Evolutionary conservation across 2,113 vertebrate species (phyloP).

Genomic region (Hiodon tergisus): DNA sequence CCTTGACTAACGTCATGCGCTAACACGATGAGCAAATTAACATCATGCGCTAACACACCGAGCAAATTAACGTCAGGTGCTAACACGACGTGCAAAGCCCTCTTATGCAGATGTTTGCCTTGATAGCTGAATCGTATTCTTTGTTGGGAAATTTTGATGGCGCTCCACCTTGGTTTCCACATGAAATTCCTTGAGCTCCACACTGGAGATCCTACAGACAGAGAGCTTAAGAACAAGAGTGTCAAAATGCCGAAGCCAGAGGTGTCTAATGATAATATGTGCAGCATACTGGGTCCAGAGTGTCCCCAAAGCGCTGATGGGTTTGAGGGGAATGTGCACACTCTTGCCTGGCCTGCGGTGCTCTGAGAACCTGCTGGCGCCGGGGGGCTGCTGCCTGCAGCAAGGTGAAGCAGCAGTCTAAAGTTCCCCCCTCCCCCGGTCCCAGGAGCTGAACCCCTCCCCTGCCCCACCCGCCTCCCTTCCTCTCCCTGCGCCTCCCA

Average conservation of each 20-base stretch:
- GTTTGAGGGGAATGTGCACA: slow-evolving; percentile 31
- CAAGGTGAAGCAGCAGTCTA: slow-evolving; percentile 59
- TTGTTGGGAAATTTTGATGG: background rate
- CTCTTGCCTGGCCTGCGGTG: slow-evolving; percentile 48
- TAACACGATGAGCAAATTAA: no score
- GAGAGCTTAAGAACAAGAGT: slow-evolving; percentile 14
- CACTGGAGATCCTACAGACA: slow-evolving; percentile 40
- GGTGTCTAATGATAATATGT: slow-evolving; percentile 63
- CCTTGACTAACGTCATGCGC: no score
- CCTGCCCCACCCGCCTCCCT: slow-evolving; percentile 41
- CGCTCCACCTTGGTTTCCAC: background rate
- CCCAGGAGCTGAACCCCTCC: slow-evolving; percentile 44
- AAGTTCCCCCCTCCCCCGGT: slow-evolving; percentile 9
- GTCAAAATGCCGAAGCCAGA: slow-evolving; percentile 48
- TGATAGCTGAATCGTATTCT: background rate
- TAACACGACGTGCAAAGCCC: no score
- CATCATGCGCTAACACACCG: no score
- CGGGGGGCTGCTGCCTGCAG: slow-evolving; percentile 58
- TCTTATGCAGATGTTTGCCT: no score
- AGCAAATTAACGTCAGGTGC: no score
- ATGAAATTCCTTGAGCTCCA: background rate
- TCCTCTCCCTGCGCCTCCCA: slow-evolving; percentile 48
- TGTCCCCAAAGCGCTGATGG: slow-evolving; percentile 12
- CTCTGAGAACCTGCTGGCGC: slow-evolving; percentile 53
- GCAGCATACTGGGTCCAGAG: slow-evolving; percentile 48